Evolutionary conservation across 2,888 invertebrate genomes (phyloP).

Genomic region (Melieria omissa): DNA sequence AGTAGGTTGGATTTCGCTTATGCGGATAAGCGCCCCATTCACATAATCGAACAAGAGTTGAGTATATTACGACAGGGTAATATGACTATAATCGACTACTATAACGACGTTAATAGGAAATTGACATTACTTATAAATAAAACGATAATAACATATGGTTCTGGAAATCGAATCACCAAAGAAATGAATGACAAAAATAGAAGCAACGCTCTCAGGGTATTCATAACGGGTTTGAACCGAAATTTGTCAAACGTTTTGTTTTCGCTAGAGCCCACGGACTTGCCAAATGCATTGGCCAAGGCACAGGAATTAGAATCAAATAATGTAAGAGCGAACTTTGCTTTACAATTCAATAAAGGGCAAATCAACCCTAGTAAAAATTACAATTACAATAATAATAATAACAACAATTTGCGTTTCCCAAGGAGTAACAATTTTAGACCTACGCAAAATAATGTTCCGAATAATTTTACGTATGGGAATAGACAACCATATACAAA

Average conservation of each 20-base stretch:
- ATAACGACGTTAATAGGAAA: constrained; percentile 30
- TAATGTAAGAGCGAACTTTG: constrained; percentile 13
- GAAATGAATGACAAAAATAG: constrained; percentile 30
- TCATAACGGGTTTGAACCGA: constrained; percentile 23
- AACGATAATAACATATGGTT: constrained; percentile 24
- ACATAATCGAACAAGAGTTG: constrained; percentile 37
- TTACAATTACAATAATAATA: background rate
- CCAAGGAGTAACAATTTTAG: no score
- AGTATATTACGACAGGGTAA: constrained; percentile 35
- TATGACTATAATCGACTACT: constrained; percentile 26
- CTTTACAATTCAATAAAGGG: background rate
- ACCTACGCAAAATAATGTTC: background rate
- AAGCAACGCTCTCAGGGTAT: constrained; percentile 25
- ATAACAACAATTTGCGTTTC: no score
- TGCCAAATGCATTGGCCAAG: constrained; percentile 32
- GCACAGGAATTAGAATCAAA: constrained; percentile 27
- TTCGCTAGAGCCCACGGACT: constrained; percentile 29
- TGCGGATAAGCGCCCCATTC: constrained; percentile 32
- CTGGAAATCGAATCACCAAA: background rate
- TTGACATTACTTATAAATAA: constrained; percentile 25
- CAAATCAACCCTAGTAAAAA: background rate
- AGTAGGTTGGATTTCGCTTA: constrained; percentile 33
- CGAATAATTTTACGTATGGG: constrained; percentile 7
- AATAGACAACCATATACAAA: no score
- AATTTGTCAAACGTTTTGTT: constrained; percentile 30